Conservation (phyloP, 53 echinoderm and acorn worm species). For the Holothuria scabra region DNA sequence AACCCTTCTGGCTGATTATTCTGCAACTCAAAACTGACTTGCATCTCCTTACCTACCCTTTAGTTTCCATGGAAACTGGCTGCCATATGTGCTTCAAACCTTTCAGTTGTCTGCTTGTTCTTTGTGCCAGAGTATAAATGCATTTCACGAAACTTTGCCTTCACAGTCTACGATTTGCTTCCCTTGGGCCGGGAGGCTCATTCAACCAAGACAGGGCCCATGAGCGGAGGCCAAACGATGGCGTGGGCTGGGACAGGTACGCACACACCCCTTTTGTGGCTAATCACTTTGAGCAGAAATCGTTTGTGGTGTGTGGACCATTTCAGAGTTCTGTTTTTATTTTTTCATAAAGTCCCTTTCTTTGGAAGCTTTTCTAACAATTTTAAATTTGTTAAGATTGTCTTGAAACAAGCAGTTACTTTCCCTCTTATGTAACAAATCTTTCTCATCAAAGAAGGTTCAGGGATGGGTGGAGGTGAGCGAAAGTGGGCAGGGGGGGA, state of each 20-base stretch:
- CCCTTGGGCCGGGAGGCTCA: conserved; percentile 45
- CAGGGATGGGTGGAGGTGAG: too few species aligned
- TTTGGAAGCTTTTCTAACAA: too few species aligned
- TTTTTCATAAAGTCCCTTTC: background rate
- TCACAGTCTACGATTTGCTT: conserved; percentile 36
- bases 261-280: conserved; percentile 18
- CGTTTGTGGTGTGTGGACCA: conserved; percentile 34
- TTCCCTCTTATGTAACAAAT: too few species aligned
- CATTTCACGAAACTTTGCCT: conserved; percentile 41
- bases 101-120: conserved; percentile 17
- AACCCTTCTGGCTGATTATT: too few species aligned
- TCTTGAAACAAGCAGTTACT: too few species aligned
- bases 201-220: conserved; percentile 44
- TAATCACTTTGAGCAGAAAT: conserved; percentile 4
- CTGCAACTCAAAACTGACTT: too few species aligned
- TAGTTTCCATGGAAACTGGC: too few species aligned
- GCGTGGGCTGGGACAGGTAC: conserved; percentile 30
- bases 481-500: too few species aligned
- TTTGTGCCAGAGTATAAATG: conserved; percentile 22
- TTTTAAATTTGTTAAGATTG: too few species aligned
- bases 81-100: too few species aligned
- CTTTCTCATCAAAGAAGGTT: too few species aligned
- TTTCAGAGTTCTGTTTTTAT: background rate
- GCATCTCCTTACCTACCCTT: too few species aligned
- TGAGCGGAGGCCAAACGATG: conserved; percentile 31